These are phyloP conservation scores for Leptinotarsa tumamoca DNA, from an alignment of 2,888 invertebrate species.

Conservation along the genomic window DNA sequence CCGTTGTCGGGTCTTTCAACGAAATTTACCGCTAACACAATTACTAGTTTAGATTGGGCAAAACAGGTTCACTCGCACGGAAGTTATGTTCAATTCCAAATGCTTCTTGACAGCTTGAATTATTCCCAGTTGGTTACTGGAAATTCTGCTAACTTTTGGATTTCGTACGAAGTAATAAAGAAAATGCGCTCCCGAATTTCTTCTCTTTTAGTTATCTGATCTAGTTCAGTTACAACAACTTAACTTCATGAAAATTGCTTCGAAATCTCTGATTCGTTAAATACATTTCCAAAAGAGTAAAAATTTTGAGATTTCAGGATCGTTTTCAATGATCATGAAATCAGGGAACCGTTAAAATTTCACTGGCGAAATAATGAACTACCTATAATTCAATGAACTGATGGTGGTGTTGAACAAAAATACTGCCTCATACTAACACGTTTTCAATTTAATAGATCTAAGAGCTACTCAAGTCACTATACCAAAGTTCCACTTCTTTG, in stretches of 20 bases:
- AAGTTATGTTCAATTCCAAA: conserved; percentile 65
- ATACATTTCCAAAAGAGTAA: no score
- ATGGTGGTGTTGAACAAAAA: no score
- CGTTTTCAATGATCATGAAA: no score
- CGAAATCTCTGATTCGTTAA: not conserved
- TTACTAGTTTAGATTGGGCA: conserved; percentile 65
- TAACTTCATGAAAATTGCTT: not conserved
- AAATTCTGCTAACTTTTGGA: conserved; percentile 34
- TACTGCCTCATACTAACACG: no score
- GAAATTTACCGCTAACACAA: conserved; percentile 65
- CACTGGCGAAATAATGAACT: no score
- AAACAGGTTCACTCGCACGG: conserved; percentile 62
- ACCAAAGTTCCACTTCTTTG: no score
- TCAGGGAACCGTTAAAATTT: no score
- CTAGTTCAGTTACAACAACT: not conserved
- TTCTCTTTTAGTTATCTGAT: not conserved
- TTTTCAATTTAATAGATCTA: no score
- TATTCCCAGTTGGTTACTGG: conserved; percentile 40
- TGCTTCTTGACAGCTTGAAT: conserved; percentile 51
- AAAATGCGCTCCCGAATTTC: conserved; percentile 12
- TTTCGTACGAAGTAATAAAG: conserved; percentile 22
- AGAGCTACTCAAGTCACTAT: no score
- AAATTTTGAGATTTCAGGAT: no score
- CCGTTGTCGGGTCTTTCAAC: conserved; percentile 60
- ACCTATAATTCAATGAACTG: no score